Percentiles rank a stretch among this genome's conserved stretches.
Conservation (phyloP, 2,888 invertebrate genomes). For the Kryphioiulus occultus region DNA sequence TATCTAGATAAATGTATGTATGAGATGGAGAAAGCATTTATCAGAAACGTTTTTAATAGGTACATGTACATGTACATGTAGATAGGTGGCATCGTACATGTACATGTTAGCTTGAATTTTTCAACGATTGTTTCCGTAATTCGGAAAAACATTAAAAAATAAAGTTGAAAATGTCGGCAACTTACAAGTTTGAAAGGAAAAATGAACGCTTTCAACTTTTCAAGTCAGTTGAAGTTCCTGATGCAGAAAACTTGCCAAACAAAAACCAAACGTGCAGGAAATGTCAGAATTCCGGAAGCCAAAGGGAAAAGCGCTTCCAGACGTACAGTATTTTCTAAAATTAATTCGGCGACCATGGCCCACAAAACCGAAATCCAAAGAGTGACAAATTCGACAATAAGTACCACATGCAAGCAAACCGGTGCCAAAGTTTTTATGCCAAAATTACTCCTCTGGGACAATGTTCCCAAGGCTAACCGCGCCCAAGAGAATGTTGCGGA, state of each 20-base stretch:
- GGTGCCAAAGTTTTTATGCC: neutral
- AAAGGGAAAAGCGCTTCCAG: neutral
- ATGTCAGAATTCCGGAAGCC: neutral
- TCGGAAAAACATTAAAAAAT: too few species aligned
- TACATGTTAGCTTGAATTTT: too few species aligned
- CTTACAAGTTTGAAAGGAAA: too few species aligned
- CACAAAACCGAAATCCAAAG: conserved; percentile 7
- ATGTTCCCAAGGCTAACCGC: conserved; percentile 15
- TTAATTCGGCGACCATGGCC: conserved; percentile 25
- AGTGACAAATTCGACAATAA: conserved; percentile 29
- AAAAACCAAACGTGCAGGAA: neutral
- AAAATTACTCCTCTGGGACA: conserved; percentile 12
- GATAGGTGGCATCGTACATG: too few species aligned
- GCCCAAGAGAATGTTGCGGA: neutral
- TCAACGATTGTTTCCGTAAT: too few species aligned
- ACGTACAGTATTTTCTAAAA: conserved; percentile 35
- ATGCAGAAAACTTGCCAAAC: neutral
- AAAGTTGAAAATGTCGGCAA: too few species aligned
- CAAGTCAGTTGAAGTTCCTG: too few species aligned
- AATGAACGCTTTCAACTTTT: too few species aligned
- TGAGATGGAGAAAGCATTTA: too few species aligned
- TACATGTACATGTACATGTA: too few species aligned
- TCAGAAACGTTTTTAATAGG: too few species aligned
- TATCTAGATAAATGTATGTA: too few species aligned
- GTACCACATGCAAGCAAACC: neutral